Evolutionary conservation across 2,888 invertebrate genomes (phyloP).

Genomic region (Dicycla oo): DNA sequence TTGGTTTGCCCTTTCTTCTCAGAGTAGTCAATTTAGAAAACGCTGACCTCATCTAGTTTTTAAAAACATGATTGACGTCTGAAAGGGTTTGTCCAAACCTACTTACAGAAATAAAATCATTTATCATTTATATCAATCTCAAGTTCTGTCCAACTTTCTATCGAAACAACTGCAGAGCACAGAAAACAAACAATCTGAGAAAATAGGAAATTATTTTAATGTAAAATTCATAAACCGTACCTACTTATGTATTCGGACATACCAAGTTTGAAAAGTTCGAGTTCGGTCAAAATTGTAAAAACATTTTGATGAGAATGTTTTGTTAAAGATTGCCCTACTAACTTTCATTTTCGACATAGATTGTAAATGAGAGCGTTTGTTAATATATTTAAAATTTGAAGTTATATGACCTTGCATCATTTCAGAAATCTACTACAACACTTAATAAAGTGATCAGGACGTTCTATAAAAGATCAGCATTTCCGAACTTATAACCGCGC

Average conservation of each 20-base stretch:
- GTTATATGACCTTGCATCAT: neutral
- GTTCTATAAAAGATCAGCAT: neutral
- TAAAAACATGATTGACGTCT: no score
- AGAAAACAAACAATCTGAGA: slow-evolving; percentile 26
- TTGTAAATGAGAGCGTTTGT: slow-evolving; percentile 19
- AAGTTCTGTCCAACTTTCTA: slow-evolving; percentile 18
- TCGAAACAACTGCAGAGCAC: slow-evolving; percentile 12
- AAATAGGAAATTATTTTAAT: slow-evolving; percentile 37
- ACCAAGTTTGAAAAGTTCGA: slow-evolving; percentile 20
- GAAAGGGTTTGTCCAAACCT: no score
- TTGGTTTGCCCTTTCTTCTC: no score
- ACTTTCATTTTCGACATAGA: slow-evolving; percentile 2
- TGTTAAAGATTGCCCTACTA: slow-evolving; percentile 1
- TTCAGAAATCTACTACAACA: neutral
- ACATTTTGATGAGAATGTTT: slow-evolving; percentile 34
- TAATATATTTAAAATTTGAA: neutral
- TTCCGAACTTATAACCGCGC: neutral
- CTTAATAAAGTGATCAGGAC: neutral
- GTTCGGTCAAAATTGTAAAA: slow-evolving; percentile 42
- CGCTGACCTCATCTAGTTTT: no score
- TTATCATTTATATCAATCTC: neutral
- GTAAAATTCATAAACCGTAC: slow-evolving; percentile 46
- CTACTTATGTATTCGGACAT: slow-evolving; percentile 27
- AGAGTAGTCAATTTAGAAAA: no score
- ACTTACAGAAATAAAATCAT: no score